Base-by-base conservation (phyloP, 2,888 invertebrate genomes). In the Camptogramma bilineatum region DNA sequence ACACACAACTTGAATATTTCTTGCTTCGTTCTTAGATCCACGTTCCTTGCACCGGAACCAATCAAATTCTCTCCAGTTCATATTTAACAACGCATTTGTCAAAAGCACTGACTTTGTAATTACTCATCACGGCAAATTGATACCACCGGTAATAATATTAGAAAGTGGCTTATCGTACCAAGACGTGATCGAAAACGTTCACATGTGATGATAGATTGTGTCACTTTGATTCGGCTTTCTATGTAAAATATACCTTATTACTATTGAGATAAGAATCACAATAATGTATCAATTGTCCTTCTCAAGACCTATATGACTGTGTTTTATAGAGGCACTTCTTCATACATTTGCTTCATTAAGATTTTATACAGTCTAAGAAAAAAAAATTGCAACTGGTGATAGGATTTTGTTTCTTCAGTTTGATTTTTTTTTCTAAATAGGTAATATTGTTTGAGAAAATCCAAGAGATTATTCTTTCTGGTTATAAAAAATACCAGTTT, bases 1-100 rank as follows among this genome's bases (percentile, higher is more conserved):
- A n/a, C n/a, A n/a, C n/a, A n/a, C n/a, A n/a, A n/a, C n/a, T 5
- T 44, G 16, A 3, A 17, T 44, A 4, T 16, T 44, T 44, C 44
- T 16, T 48, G 21, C 5, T 19, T 64, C 5, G 3, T 56, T 68
- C 62, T 47, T 66, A 73, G 62, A 70, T 76, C 71, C 68, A 55
- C 62, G 73, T 70, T 64, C 57, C 24, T 21, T 70, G 65, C 74
- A 83, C 83, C 86, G 85, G 74, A 81, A 78, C 88, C 80, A 88
- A 90, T 90, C 85, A 80, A 83, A 88, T 90, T 55, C 84, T 84
- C 74, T 82, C 84, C 86, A 89, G 88, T 84, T 84, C 85, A 87
- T 88, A 90, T 85, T 86, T 88, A 84, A 87, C 85, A 84, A 85
- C 81, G 78, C 87, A 90, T 92, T 91, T 90, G 90, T 91, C 89